A percentile compares a stretch with the other conserved stretches of the same genome.
phyloP scores from a whole-genome alignment of 2,888 invertebrate genomes.

The Macaria notata region DNA sequence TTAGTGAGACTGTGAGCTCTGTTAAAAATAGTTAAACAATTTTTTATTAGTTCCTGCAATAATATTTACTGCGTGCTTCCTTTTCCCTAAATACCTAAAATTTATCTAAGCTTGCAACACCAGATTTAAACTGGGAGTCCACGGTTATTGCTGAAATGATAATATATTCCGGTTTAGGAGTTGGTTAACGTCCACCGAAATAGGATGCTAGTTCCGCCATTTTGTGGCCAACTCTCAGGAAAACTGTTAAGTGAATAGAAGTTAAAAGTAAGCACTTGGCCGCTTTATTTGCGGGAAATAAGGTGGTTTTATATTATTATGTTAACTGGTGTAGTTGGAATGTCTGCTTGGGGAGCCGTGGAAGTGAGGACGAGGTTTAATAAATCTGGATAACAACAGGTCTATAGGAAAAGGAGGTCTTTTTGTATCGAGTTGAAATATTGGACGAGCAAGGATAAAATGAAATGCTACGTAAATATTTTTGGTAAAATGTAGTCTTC shows the following conservation, averaged over 20 bases:
- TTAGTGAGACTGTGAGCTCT: too few relatives aligned
- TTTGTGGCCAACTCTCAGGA: constrained; percentile 22
- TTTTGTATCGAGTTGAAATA: too few relatives aligned
- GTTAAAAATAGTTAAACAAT: too few relatives aligned
- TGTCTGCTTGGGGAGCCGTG: not conserved
- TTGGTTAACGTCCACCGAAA: constrained; percentile 26
- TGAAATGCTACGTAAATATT: too few relatives aligned
- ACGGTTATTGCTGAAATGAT: constrained; percentile 36
- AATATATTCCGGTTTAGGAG: constrained; percentile 35
- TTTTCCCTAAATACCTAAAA: not conserved
- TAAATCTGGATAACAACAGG: too few relatives aligned
- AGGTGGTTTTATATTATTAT: constrained; percentile 8
- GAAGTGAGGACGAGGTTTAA: too few relatives aligned
- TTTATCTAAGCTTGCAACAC: constrained; percentile 16
- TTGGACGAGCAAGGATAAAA: too few relatives aligned
- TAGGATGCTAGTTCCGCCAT: constrained; percentile 29
- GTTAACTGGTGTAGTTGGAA: constrained; percentile 5
- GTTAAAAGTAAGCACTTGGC: constrained; percentile 19
- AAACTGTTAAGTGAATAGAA: constrained; percentile 25
- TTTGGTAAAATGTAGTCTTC: too few relatives aligned
- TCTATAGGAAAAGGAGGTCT: too few relatives aligned
- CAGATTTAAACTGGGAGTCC: constrained; percentile 33
- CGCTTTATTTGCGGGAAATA: constrained; percentile 14
- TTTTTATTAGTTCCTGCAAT: too few relatives aligned
- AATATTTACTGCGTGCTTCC: too few relatives aligned